These are phyloP conservation scores for Pygoscelis antarcticus DNA, from an alignment of 2,113 vertebrate genomes.

Conservation along the genomic window DNA sequence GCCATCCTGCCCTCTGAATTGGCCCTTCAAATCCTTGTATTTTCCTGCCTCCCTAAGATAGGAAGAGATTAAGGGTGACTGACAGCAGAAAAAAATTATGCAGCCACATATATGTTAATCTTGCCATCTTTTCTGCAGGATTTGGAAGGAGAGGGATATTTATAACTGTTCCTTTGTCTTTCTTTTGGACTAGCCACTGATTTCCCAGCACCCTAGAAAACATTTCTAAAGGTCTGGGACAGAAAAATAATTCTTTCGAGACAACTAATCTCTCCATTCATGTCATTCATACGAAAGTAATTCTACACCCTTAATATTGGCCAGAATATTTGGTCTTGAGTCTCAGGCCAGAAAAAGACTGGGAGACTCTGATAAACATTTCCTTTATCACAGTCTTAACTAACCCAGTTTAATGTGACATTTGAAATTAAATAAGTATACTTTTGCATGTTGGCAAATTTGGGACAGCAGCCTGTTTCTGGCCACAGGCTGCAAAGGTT, in stretches of 20 bases:
- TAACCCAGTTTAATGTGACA: background rate
- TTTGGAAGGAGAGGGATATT: slow-evolving; percentile 43
- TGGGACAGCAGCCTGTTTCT: background rate
- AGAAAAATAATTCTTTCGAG: slow-evolving; percentile 25
- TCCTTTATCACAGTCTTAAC: background rate
- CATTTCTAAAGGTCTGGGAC: slow-evolving; percentile 18
- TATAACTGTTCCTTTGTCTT: slow-evolving; percentile 46
- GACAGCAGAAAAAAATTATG: slow-evolving; percentile 35
- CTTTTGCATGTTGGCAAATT: background rate
- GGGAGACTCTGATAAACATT: slow-evolving; percentile 25
- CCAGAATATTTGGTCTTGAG: slow-evolving; percentile 9
- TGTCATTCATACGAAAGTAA: slow-evolving; percentile 13
- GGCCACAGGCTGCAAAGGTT: background rate
- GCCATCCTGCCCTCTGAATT: background rate
- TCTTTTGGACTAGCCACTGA: slow-evolving; percentile 15
- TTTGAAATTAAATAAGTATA: slow-evolving; percentile 11
- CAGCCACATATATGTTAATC: slow-evolving; percentile 47
- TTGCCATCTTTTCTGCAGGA: slow-evolving; percentile 41
- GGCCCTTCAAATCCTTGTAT: slow-evolving; percentile 39
- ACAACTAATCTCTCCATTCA: slow-evolving; percentile 52
- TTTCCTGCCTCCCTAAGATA: slow-evolving; percentile 38
- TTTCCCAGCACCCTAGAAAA: slow-evolving; percentile 38
- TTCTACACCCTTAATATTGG: slow-evolving; percentile 9
- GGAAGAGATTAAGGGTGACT: slow-evolving; percentile 54
- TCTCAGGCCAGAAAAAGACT: background rate